Evolutionary conservation across 2,888 invertebrate genomes (phyloP).

Genomic region (Mycalesis mineus): DNA sequence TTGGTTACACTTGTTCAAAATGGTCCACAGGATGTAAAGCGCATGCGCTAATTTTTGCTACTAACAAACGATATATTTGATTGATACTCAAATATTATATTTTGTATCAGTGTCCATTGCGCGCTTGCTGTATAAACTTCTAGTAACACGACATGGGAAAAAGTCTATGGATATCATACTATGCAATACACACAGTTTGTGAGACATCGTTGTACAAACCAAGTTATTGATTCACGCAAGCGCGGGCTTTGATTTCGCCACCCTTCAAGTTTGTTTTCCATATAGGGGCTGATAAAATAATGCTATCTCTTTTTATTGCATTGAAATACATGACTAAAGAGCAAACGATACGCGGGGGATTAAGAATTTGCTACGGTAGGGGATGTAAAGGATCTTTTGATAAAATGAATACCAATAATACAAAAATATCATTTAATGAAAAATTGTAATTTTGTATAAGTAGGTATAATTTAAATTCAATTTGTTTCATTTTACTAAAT

Average conservation of each 20-base stretch:
- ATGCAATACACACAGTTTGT: background rate
- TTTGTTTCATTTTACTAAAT: too few relatives aligned
- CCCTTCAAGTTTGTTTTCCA: constrained; percentile 39
- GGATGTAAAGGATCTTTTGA: background rate
- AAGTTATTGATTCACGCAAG: constrained; percentile 71
- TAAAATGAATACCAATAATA: background rate
- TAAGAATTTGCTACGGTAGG: constrained; percentile 2
- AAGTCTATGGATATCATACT: constrained; percentile 37
- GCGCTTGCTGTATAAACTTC: constrained; percentile 3
- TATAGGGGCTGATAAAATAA: constrained; percentile 25
- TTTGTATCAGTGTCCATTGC: constrained; percentile 37
- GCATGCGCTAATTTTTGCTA: constrained; percentile 58
- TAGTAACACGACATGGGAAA: constrained; percentile 6
- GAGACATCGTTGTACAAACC: constrained; percentile 36
- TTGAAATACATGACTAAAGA: constrained; percentile 14
- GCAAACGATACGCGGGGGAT: constrained; percentile 1
- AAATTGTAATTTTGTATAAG: too few relatives aligned
- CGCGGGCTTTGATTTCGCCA: constrained; percentile 49
- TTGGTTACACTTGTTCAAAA: constrained; percentile 60
- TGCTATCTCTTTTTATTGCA: constrained; percentile 35
- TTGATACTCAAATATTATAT: background rate
- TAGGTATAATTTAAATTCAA: too few relatives aligned
- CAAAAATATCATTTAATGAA: too few relatives aligned
- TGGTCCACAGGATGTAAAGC: constrained; percentile 65
- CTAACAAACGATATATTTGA: constrained; percentile 39